phyloP scores from a whole-genome alignment of 2,113 vertebrate species.

The Labeo rohita region DNA sequence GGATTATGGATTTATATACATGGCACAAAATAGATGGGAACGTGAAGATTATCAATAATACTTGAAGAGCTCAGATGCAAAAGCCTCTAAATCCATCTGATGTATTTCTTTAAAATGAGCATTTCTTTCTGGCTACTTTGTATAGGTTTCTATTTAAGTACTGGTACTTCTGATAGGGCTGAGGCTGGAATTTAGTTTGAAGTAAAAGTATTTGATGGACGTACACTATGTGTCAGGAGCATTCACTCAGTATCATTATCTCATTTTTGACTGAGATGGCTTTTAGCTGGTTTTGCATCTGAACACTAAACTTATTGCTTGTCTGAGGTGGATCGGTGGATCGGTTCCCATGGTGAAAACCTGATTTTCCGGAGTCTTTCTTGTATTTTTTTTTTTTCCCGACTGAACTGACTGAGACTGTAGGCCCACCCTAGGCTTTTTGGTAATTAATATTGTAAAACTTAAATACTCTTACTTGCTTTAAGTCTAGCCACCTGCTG shows the following conservation, averaged over 20 bases:
- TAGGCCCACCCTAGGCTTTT: background rate
- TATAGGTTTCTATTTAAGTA: too few species aligned
- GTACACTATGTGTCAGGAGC: too few species aligned
- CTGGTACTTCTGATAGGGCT: too few species aligned
- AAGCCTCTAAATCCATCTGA: too few species aligned
- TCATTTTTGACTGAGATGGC: too few species aligned
- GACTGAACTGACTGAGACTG: background rate
- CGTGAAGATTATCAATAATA: background rate
- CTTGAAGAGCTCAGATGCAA: too few species aligned
- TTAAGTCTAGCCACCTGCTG: background rate
- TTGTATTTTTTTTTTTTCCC: background rate
- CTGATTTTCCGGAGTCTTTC: background rate
- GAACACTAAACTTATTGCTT: background rate
- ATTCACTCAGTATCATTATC: too few species aligned
- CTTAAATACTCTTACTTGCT: background rate
- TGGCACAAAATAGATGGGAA: background rate
- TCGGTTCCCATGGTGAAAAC: background rate
- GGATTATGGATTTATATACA: constrained; percentile 9
- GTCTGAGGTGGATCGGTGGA: background rate
- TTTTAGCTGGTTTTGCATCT: too few species aligned
- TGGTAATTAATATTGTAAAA: background rate
- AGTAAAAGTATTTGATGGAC: too few species aligned
- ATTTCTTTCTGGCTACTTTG: too few species aligned
- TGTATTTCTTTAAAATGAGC: too few species aligned
- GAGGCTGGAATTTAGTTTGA: too few species aligned